phyloP scores from a whole-genome alignment of 2,797 vertebrate genomes.

The Tolypeutes matacus region DNA sequence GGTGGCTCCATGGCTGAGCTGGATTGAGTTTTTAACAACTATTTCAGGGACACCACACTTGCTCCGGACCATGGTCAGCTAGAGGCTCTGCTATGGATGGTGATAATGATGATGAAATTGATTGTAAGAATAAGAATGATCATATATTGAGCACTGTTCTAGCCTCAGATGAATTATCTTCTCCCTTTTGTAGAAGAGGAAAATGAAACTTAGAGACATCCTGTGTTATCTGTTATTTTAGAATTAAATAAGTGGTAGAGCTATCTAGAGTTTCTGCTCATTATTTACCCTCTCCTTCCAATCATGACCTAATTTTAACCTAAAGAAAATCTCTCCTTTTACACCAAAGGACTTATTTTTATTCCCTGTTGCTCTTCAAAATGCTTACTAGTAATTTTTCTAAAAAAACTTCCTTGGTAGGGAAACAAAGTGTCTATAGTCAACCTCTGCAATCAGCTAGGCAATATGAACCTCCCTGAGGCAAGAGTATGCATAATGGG shows the following conservation, averaged over 20 bases:
- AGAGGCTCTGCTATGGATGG: neutral
- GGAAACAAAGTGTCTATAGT: constrained; percentile 9
- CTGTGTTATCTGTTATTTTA: neutral
- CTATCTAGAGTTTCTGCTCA: neutral
- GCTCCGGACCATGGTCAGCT: neutral
- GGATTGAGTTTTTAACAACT: neutral
- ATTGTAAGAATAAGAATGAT: neutral
- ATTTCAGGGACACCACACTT: neutral
- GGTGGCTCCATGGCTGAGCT: neutral
- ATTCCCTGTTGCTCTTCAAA: constrained; percentile 53
- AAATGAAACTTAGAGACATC: neutral
- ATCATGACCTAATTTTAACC: neutral
- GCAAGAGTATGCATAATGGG: neutral
- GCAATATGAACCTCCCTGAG: neutral
- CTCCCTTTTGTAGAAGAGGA: neutral
- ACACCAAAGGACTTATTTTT: neutral
- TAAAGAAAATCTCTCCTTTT: neutral
- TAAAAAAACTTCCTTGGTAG: constrained; percentile 39
- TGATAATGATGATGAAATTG: neutral
- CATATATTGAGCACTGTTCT: neutral
- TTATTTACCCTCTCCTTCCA: neutral
- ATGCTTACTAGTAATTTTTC: constrained; percentile 18
- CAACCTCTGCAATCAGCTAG: neutral
- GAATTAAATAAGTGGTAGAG: neutral
- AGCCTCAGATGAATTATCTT: constrained; percentile 10